Percentiles rank a stretch among this genome's conserved stretches.
These are phyloP conservation scores for Mylabris phalerata DNA, from an alignment of 1,140 invertebrate species.

Conservation along the genomic window DNA sequence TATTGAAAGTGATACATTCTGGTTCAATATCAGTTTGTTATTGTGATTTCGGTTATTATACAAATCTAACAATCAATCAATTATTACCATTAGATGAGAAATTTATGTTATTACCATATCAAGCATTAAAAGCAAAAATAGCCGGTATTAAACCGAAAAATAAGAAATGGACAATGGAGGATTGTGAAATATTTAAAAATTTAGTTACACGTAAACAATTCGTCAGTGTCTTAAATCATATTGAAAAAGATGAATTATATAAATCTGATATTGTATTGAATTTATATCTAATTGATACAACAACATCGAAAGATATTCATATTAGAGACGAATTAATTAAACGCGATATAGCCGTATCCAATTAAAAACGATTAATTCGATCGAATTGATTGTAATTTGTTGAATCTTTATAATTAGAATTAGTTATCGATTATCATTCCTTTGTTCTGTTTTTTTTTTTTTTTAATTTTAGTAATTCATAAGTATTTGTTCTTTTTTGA, in stretches of 20 bases:
- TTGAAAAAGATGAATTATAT: constrained; percentile 36
- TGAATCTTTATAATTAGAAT: no score
- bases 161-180: constrained; percentile 38
- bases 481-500: no score
- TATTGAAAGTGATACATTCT: constrained; percentile 43
- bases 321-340: constrained; percentile 34
- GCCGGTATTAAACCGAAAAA: constrained; percentile 43
- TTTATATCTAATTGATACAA: constrained; percentile 34
- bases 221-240: constrained; percentile 28
- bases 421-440: no score
- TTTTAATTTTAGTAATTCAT: no score
- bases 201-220: constrained; percentile 30
- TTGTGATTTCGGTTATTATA: constrained; percentile 50
- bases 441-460: no score
- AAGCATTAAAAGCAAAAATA: constrained; percentile 51
- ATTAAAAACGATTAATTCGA: background rate
- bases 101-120: constrained; percentile 49
- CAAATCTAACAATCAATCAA: constrained; percentile 38
- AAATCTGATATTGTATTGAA: constrained; percentile 34
- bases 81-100: constrained; percentile 43
- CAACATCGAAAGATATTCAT: constrained; percentile 30
- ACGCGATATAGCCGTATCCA: constrained; percentile 30
- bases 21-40: constrained; percentile 47
- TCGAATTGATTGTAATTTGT: no score
- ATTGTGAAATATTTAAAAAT: constrained; percentile 37